Percentiles rank a stretch among this genome's conserved stretches.
Evolutionary conservation across 2,113 vertebrate genomes (phyloP).

Genomic region (Pteropus alecto): DNA sequence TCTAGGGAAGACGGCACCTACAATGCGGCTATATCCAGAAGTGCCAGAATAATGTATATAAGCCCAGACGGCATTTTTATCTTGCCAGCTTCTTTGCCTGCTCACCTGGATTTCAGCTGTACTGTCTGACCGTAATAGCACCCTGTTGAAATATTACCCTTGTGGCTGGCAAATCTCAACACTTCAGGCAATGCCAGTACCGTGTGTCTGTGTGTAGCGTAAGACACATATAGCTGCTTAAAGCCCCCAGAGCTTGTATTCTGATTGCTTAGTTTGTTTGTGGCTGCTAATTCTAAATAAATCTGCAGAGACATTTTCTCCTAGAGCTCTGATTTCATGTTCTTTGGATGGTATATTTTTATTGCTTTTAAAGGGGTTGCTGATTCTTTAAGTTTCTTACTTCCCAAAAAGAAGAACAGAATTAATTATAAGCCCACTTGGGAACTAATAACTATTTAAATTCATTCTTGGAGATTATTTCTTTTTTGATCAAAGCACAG

Average conservation of each 20-base stretch:
- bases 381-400: not conserved
- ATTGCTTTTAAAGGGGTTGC: not conserved
- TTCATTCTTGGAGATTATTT: not conserved
- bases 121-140: not conserved
- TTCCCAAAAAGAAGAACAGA: not conserved
- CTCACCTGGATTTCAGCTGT: not conserved
- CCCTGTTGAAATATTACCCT: not conserved
- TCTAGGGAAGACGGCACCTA: rapidly evolving
- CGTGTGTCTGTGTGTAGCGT: too few species aligned
- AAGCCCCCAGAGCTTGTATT: not conserved
- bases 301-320: not conserved
- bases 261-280: not conserved
- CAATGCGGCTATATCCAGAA: rapidly evolving
- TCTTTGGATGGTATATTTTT: not conserved
- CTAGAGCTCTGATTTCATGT: not conserved
- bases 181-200: rapidly evolving
- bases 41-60: not conserved
- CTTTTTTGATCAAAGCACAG: not conserved
- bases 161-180: not conserved
- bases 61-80: not conserved
- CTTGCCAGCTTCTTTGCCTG: not conserved
- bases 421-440: not conserved
- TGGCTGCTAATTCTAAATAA: not conserved
- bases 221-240: not conserved
- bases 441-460: not conserved